Evolutionary conservation across 2,888 invertebrate species (phyloP).

Genomic region (Ectemnius lituratus): DNA sequence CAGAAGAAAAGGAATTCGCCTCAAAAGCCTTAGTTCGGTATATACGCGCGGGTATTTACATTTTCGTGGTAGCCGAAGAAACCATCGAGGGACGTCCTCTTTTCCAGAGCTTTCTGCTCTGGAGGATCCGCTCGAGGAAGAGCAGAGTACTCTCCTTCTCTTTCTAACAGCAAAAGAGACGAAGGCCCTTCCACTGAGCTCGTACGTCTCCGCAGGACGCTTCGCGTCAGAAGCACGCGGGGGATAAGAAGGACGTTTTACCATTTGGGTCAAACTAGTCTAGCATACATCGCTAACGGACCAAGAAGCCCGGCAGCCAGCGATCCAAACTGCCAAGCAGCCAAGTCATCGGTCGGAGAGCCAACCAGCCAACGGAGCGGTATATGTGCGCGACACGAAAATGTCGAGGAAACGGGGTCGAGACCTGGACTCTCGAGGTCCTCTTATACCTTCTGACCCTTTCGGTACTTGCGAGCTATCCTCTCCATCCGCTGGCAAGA

Average conservation of each 20-base stretch:
- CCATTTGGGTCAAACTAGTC: conserved; percentile 50
- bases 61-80: no score
- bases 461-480: no score
- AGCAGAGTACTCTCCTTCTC: no score
- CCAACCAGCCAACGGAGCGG: neutral
- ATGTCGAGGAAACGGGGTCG: conserved; percentile 53
- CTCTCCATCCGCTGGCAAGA: no score
- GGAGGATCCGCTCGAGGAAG: no score
- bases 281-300: conserved; percentile 11
- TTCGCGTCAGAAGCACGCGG: conserved; percentile 34
- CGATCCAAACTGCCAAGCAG: conserved; percentile 5
- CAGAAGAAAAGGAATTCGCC: no score
- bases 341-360: neutral
- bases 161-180: no score
- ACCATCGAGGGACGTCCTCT: no score
- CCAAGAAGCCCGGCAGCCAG: conserved; percentile 23
- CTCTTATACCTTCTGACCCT: no score
- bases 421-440: conserved; percentile 23
- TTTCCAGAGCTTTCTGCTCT: no score
- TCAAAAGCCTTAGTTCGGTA: no score
- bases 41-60: no score
- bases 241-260: conserved; percentile 50
- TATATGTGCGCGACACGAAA: conserved; percentile 40
- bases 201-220: conserved; percentile 28
- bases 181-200: conserved; percentile 10